Conservation (phyloP, 2,113 vertebrate species). For the Carassius gibelio region DNA sequence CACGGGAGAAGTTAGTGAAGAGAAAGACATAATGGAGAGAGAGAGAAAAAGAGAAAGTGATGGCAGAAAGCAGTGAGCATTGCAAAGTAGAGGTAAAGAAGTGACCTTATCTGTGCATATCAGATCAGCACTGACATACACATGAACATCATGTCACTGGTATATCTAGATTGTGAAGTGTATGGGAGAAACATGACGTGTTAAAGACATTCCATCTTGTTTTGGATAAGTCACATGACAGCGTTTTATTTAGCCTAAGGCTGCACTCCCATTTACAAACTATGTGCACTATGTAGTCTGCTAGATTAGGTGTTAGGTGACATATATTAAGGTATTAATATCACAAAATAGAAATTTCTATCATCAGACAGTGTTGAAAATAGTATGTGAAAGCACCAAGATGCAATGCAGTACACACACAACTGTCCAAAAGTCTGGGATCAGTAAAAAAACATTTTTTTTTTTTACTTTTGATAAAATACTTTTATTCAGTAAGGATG, state of each 20-base stretch:
- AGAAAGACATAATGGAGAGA: constrained; percentile 59
- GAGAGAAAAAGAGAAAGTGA: constrained; percentile 28
- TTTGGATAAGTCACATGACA: not conserved
- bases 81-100: not conserved
- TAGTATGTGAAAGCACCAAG: no score
- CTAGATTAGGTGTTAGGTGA: not conserved
- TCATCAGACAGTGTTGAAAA: not conserved
- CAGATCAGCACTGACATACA: not conserved
- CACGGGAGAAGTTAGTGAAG: constrained; percentile 73
- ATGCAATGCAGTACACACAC: no score
- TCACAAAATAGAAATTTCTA: not conserved
- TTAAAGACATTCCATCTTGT: not conserved
- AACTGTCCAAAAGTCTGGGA: no score
- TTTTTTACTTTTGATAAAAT: no score
- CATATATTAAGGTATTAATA: not conserved
- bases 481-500: no score
- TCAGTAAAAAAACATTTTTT: no score
- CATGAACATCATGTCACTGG: not conserved
- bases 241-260: not conserved
- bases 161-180: not conserved
- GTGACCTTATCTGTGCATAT: not conserved
- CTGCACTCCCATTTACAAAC: not conserved
- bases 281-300: not conserved
- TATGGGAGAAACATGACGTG: not conserved
- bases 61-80: constrained; percentile 28